Percentiles rank a stretch among this genome's conserved stretches.
phyloP scores from a whole-genome alignment of 1,140 invertebrate species.

The Lycorma delicatula region DNA sequence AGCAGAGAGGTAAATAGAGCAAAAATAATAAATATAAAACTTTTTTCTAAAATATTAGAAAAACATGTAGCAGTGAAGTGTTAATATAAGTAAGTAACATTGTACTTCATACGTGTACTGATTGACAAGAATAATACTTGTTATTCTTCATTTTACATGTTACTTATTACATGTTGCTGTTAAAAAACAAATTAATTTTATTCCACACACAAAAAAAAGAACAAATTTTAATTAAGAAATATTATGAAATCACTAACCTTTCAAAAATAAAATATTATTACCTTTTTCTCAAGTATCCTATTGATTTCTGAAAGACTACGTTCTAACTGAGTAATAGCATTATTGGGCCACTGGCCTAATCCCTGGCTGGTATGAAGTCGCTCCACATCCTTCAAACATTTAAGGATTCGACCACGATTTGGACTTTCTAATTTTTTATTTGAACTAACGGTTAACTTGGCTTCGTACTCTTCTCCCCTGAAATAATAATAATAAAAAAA shows the following conservation, averaged over 20 bases:
- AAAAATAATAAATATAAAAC: too few relatives aligned
- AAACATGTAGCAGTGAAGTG: too few relatives aligned
- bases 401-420: constrained; percentile 45
- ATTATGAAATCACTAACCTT: background rate
- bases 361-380: constrained; percentile 48
- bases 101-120: too few relatives aligned
- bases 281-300: constrained; percentile 50
- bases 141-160: too few relatives aligned
- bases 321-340: constrained; percentile 49
- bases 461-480: constrained; percentile 41
- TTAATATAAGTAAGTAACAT: too few relatives aligned
- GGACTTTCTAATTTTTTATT: constrained; percentile 39
- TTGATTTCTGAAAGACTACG: constrained; percentile 51
- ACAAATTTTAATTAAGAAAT: constrained; percentile 9
- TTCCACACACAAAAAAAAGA: too few relatives aligned
- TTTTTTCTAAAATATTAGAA: too few relatives aligned
- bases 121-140: too few relatives aligned
- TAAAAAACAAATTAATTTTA: too few relatives aligned
- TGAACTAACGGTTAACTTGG: constrained; percentile 35
- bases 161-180: too few relatives aligned
- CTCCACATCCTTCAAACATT: constrained; percentile 52
- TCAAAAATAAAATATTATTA: constrained; percentile 27
- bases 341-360: constrained; percentile 49
- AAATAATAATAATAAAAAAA: too few relatives aligned
- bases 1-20: too few relatives aligned